A percentile compares a stretch with the other conserved stretches of the same genome.
These are phyloP conservation scores for Pelusios castaneus DNA, from an alignment of 2,113 vertebrate genomes.

Conservation along the genomic window DNA sequence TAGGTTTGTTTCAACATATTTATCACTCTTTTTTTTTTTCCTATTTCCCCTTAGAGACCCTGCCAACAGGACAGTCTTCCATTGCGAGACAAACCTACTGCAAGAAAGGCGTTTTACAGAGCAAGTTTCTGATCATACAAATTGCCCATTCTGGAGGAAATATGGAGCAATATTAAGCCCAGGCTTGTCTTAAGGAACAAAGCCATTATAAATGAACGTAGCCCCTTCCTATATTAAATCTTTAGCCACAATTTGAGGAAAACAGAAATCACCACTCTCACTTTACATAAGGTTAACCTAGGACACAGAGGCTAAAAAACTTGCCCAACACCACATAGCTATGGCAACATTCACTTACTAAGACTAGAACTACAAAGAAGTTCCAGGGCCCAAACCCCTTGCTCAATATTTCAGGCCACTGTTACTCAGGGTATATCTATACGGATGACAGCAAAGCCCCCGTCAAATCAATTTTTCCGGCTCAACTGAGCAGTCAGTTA, in stretches of 20 bases:
- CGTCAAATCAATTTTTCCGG: too few species aligned
- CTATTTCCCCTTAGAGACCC: background rate
- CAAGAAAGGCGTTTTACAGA: background rate
- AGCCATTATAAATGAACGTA: background rate
- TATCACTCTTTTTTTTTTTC: background rate
- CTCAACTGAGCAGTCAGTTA: too few species aligned
- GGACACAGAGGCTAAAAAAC: background rate
- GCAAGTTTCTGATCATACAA: background rate
- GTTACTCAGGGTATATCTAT: background rate
- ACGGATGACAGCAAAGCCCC: too few species aligned
- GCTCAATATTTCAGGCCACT: background rate
- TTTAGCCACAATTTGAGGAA: background rate
- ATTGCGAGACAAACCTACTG: background rate
- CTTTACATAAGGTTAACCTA: background rate
- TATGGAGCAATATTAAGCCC: background rate
- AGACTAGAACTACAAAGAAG: background rate
- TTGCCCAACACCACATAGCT: background rate
- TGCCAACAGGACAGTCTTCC: background rate
- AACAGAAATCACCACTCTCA: background rate
- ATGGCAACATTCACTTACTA: background rate
- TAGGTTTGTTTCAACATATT: background rate
- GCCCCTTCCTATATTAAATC: background rate
- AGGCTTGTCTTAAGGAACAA: background rate
- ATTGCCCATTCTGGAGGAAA: accelerated
- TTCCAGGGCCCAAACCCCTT: background rate